These are phyloP conservation scores for Chanos chanos DNA, from an alignment of 2,797 vertebrate species.

Conservation along the genomic window DNA sequence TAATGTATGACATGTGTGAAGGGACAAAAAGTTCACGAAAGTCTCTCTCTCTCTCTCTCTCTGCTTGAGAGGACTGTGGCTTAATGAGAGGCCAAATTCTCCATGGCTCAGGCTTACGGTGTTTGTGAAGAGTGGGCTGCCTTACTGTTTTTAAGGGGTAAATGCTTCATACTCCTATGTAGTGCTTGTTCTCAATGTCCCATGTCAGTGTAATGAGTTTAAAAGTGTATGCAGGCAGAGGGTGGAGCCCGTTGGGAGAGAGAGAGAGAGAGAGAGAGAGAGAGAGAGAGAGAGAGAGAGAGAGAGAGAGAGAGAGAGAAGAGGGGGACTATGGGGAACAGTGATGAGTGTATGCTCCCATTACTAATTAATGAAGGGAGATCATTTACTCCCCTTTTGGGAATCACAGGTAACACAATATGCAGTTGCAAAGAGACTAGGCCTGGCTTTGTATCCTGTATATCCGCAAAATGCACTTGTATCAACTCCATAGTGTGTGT, in stretches of 20 bases:
- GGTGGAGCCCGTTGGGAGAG: neutral
- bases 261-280: conserved; percentile 1
- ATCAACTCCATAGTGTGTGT: neutral
- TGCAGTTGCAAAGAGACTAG: conserved; percentile 15
- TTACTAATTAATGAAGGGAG: conserved; percentile 66
- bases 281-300: conserved; percentile 11
- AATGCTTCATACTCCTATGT: too few relatives aligned
- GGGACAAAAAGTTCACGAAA: too few relatives aligned
- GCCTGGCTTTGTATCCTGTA: neutral
- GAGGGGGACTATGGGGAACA: neutral
- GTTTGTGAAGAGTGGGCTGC: too few relatives aligned
- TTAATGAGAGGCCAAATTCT: too few relatives aligned
- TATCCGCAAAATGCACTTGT: neutral
- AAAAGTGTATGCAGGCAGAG: too few relatives aligned
- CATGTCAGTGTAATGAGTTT: too few relatives aligned
- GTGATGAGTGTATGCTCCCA: conserved; percentile 32
- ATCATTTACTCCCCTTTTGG: conserved; percentile 61
- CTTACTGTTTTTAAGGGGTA: too few relatives aligned
- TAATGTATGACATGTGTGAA: too few relatives aligned
- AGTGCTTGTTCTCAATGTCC: too few relatives aligned
- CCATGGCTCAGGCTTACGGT: too few relatives aligned
- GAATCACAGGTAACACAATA: conserved; percentile 58
- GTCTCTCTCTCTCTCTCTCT: neutral
- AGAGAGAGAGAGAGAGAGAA: conserved; percentile 18
- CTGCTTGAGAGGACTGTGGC: neutral